Base-by-base conservation (phyloP, 1,140 invertebrate genomes). In the Drosophila busckii region DNA sequence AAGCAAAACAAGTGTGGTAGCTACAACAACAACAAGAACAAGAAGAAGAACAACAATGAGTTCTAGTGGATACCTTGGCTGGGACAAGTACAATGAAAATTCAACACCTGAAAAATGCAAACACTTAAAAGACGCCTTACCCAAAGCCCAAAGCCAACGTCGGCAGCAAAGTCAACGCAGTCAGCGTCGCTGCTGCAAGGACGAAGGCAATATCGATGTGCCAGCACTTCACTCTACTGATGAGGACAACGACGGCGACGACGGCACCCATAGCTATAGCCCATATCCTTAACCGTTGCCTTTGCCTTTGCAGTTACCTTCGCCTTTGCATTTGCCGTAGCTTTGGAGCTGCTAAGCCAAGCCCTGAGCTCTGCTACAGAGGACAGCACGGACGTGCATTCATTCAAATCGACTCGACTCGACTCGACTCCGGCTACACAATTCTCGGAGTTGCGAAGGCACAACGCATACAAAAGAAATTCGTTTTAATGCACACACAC, bases 101-200 rank as follows among this genome's bases (percentile, higher is more conserved):
- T 80, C 75, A 82, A 82, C 75, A 82, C 75, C 75, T 82, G 61
- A 75, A 68, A 68, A 63, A 63, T 68, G 65, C 76, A 82, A 82
- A 75, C 75, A 82, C 75, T 82, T 82, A 80, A 82, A 60, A 58
- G 76, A 61, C 59, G 73, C 52, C 26, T 19, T 42, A 28, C 26
- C n/a, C n/a, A n/a, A n/a, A n/a, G n/a, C n/a, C n/a, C 45, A 49
- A 50, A 32, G 26, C 17, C 19, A 26, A 35, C 22, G 16, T 42
- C 31, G 53, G 44, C 22, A 45, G 44, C 60, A 59, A 50, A 42
- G 45, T 29, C 8, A 34, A 56, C 41, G 38, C 8, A 17, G 42
- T 38, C 15, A 38, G n/a, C n/a, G n/a, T n/a, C n/a, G n/a, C n/a
- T n/a, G n/a, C n/a, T n/a, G 15, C 60, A 48, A 68, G 53, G 37